phyloP scores from a whole-genome alignment of 2,888 invertebrate species.

The Sesamia inferens region DNA sequence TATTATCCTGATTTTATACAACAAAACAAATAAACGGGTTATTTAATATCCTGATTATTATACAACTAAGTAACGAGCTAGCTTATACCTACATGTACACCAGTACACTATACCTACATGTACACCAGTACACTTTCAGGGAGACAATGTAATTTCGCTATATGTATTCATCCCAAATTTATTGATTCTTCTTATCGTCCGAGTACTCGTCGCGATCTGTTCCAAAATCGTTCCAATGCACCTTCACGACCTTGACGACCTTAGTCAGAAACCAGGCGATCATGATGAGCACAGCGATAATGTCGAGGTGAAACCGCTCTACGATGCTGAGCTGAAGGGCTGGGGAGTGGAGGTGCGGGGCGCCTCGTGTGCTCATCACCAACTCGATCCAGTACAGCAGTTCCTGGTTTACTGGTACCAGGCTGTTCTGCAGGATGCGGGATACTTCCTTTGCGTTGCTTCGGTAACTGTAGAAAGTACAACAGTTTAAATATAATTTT shows the following conservation, averaged over 20 bases:
- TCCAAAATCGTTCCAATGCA: conserved; percentile 65
- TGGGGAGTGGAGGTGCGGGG: conserved; percentile 71
- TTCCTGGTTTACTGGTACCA: conserved; percentile 66
- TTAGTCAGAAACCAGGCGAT: conserved; percentile 76
- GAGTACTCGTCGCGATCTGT: conserved; percentile 46
- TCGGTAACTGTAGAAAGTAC: conserved; percentile 66
- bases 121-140: background rate
- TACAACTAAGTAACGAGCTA: background rate
- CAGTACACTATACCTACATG: too few relatives aligned
- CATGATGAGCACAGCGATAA: conserved; percentile 62
- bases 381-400: conserved; percentile 72
- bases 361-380: conserved; percentile 68
- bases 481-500: background rate
- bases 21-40: too few relatives aligned
- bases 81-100: background rate
- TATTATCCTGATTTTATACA: background rate
- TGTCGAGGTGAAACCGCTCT: conserved; percentile 71
- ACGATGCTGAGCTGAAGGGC: conserved; percentile 64
- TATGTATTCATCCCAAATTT: conserved; percentile 6
- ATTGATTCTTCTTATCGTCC: conserved; percentile 67
- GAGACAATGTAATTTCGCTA: too few relatives aligned
- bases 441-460: conserved; percentile 67
- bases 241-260: conserved; percentile 70
- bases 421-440: conserved; percentile 61
- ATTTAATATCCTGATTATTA: background rate